Conservation (phyloP, 2,797 vertebrate genomes). For the Intellagama lesueurii region DNA sequence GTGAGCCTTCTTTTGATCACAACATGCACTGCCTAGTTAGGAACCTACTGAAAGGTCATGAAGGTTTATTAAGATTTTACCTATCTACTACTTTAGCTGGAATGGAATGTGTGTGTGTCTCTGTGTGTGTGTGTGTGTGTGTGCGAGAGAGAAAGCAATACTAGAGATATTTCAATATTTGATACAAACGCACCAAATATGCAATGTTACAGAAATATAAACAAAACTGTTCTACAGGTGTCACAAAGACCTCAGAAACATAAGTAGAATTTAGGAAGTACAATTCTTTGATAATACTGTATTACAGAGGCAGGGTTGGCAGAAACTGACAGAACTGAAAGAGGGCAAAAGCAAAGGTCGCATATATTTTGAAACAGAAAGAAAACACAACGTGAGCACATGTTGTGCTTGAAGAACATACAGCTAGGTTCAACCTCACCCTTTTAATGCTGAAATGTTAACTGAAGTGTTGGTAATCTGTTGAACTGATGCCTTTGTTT, state of each 20-base stretch:
- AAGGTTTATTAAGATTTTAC: not conserved
- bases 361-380: too few relatives aligned
- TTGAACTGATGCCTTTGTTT: slow-evolving; percentile 60
- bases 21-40: not conserved
- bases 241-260: not conserved
- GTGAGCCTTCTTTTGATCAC: not conserved
- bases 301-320: not conserved
- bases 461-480: slow-evolving; percentile 34
- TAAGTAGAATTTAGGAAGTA: not conserved
- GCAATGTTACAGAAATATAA: not conserved
- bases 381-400: not conserved
- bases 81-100: not conserved
- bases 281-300: not conserved
- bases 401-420: not conserved
- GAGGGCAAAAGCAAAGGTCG: not conserved
- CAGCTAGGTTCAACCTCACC: not conserved
- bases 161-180: not conserved
- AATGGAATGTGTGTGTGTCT: not conserved
- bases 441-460: not conserved
- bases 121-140: too few relatives aligned
- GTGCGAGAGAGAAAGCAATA: not conserved
- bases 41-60: not conserved
- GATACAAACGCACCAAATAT: not conserved
- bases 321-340: not conserved
- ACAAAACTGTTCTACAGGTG: not conserved